Base-by-base conservation (phyloP, 92 coral and sea anemone genomes). In the Palythoa caribaeorum region DNA sequence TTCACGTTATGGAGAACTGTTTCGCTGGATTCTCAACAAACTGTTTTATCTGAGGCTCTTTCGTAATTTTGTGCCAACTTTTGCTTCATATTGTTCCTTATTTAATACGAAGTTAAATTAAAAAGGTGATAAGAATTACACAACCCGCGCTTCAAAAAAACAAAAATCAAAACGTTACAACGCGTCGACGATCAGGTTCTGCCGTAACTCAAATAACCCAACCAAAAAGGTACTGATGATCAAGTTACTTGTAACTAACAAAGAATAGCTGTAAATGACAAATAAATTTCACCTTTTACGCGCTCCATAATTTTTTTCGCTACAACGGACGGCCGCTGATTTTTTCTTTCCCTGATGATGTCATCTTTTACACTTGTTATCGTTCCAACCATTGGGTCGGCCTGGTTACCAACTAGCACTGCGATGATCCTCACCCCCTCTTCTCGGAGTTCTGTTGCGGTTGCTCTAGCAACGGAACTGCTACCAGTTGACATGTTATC, bases 401-500 rank as follows among this genome's bases (percentile, higher is more conserved):
- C 93, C 59, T 85, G 90, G 79, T 74, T 71, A n/a, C 93, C 93
- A 59, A 90, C 74, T 17, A 84, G 83, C 28, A 90, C 86, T 4
- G 78, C 87, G 48, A 90, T 48, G 35, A 90, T 44, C 77, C 86
- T 86, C 19, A 90, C 87, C 7, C 78, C 93, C 17, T 19, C 57
- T 12, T 50, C 57, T 21, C 60, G 75, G 16, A 81, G 86, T 1
- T 81, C 47, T 21, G 88, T 78, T 20, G 92, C 83, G 47, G 91
- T 89, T 44, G 84, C 87, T 0, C 75, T 89, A 16, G 89, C 60
- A 54, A 83, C 86, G 5, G 51, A 76, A 16, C 79, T 28, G 73
- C 87, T 88, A 59, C 91, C 86, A 19, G 80, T 86, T 60, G 96
- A 89, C 91, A 83, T 91, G 78, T 93, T 96, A 65, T 96, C 98